phyloP scores from a whole-genome alignment of 1,140 invertebrate species.

The Dendroctonus valens region DNA sequence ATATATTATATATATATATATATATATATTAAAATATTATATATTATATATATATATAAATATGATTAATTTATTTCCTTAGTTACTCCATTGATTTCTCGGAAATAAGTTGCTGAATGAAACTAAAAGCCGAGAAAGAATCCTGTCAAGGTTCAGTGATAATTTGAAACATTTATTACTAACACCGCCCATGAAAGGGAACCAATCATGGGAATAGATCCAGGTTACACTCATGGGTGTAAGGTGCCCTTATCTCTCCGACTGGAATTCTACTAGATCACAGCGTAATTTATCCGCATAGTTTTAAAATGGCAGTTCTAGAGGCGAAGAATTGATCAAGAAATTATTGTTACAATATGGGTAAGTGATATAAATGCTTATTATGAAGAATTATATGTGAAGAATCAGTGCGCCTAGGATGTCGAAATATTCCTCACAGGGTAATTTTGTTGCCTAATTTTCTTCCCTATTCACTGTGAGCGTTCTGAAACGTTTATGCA shows the following conservation, averaged over 20 bases:
- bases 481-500: no score
- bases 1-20: no score
- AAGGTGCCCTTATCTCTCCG: slow-evolving; percentile 75
- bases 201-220: slow-evolving; percentile 81
- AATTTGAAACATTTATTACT: slow-evolving; percentile 83
- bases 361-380: slow-evolving; percentile 34
- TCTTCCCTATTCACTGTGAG: no score
- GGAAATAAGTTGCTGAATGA: slow-evolving; percentile 72
- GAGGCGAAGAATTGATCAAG: slow-evolving; percentile 35
- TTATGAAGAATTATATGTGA: no score
- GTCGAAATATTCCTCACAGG: no score
- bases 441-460: no score
- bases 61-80: slow-evolving; percentile 4
- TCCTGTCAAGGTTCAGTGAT: slow-evolving; percentile 76
- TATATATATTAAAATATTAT: no score
- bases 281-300: slow-evolving; percentile 67
- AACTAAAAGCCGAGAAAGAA: slow-evolving; percentile 71
- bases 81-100: slow-evolving; percentile 63
- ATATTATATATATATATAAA: no score
- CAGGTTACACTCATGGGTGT: slow-evolving; percentile 82
- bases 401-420: no score
- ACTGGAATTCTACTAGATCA: slow-evolving; percentile 70
- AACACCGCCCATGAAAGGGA: slow-evolving; percentile 75
- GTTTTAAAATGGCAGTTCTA: slow-evolving; percentile 33
- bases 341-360: slow-evolving; percentile 39